Evolutionary conservation across 2,888 invertebrate species (phyloP).

Genomic region (Monoplex corrugatus): DNA sequence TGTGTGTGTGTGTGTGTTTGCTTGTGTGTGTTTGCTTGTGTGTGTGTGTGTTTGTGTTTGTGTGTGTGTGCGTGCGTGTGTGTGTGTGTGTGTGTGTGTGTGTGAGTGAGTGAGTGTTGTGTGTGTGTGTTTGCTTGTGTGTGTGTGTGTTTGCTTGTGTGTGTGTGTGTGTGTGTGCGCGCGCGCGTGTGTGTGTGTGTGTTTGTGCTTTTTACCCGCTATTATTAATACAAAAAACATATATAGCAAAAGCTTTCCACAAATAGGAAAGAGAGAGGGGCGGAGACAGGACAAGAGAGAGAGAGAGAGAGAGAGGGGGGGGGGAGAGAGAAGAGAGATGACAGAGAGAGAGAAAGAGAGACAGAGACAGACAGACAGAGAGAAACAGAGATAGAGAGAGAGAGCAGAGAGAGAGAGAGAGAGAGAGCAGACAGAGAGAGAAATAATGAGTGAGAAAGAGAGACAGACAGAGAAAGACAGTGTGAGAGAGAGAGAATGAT

Average conservation of each 20-base stretch:
- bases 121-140: background rate
- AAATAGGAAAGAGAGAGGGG: background rate
- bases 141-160: too few species aligned
- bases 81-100: background rate
- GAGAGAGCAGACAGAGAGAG: too few species aligned
- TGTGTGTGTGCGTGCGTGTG: background rate
- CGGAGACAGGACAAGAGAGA: background rate
- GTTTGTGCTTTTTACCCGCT: background rate
- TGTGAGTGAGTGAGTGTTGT: too few species aligned
- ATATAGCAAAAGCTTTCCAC: too few species aligned
- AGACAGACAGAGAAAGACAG: too few species aligned
- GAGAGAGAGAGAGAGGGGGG: background rate
- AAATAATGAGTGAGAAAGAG: too few species aligned
- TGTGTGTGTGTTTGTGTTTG: conserved; percentile 3
- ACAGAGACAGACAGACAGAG: background rate
- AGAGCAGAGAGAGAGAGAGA: too few species aligned
- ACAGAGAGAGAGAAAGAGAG: background rate
- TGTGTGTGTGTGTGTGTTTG: too few species aligned
- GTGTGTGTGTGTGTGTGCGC: background rate
- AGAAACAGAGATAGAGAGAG: background rate
- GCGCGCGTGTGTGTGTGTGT: background rate
- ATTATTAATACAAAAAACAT: too few species aligned
- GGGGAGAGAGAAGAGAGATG: background rate
- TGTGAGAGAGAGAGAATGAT: too few species aligned
- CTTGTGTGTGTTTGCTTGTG: background rate